These are phyloP conservation scores for Molanna angustata DNA, from an alignment of 2,888 invertebrate species.

Conservation along the genomic window DNA sequence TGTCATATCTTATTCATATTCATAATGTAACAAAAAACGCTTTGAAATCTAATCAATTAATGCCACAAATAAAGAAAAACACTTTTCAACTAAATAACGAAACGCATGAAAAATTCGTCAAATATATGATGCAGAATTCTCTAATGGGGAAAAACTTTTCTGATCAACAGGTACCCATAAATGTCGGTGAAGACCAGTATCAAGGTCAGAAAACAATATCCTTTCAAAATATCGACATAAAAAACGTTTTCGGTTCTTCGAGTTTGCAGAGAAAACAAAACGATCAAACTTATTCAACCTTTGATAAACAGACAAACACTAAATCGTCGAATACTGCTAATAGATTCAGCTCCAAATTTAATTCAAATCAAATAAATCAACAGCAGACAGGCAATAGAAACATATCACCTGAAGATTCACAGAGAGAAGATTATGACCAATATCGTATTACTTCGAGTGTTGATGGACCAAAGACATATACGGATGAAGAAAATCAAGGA, in stretches of 20 bases:
- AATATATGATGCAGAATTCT: slow-evolving; percentile 25
- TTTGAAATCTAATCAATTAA: slow-evolving; percentile 5
- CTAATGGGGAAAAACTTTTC: slow-evolving; percentile 23
- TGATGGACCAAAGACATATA: slow-evolving; percentile 5
- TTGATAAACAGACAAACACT: background rate
- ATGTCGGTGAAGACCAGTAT: slow-evolving; percentile 9
- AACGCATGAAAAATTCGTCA: background rate
- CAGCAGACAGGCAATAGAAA: background rate
- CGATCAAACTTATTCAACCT: background rate
- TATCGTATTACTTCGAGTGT: slow-evolving; percentile 15
- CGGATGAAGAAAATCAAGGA: slow-evolving; percentile 25
- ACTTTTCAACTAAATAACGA: no score
- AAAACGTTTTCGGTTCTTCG: background rate
- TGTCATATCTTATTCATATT: slow-evolving; percentile 24
- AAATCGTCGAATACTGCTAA: slow-evolving; percentile 5
- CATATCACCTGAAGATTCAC: background rate
- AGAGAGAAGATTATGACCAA: slow-evolving; percentile 16
- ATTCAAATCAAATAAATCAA: background rate
- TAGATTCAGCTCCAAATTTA: slow-evolving; percentile 23
- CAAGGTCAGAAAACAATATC: slow-evolving; percentile 2
- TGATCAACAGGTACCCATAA: slow-evolving; percentile 27
- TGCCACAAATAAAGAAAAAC: slow-evolving; percentile 2
- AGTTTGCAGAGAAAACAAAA: slow-evolving; percentile 5
- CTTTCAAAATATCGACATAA: background rate
- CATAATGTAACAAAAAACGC: slow-evolving; percentile 27